A percentile compares a stretch with the other conserved stretches of the same genome.
Conservation (phyloP, 2,888 invertebrate species). For the Sinodicranocentrus sp. region DNA sequence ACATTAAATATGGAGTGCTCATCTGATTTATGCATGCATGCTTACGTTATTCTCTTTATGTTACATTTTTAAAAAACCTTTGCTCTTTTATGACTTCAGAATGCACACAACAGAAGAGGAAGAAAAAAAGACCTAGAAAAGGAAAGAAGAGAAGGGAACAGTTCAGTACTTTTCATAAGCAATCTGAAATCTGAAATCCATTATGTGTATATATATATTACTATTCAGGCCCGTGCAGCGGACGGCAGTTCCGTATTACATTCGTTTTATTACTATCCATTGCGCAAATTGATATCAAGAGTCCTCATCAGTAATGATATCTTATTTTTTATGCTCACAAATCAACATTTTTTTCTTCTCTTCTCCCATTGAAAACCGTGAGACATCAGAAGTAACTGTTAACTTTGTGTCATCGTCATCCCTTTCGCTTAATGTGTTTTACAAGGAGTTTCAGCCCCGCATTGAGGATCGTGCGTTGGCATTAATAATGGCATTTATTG, state of each 20-base stretch:
- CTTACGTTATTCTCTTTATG: no score
- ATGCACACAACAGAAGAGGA: no score
- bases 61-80: not conserved
- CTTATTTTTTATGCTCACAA: slow-evolving; percentile 30
- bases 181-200: no score
- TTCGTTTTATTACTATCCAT: slow-evolving; percentile 31
- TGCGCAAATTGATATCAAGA: slow-evolving; percentile 21
- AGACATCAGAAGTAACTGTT: slow-evolving; percentile 61
- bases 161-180: slow-evolving; percentile 14
- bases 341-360: slow-evolving; percentile 29
- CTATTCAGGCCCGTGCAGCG: slow-evolving; percentile 3
- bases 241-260: slow-evolving; percentile 47
- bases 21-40: slow-evolving; percentile 1
- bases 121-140: slow-evolving; percentile 9
- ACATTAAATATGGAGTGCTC: slow-evolving; percentile 1
- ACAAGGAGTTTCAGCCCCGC: no score
- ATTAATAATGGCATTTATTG: not conserved
- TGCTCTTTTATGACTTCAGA: no score
- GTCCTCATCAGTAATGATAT: slow-evolving; percentile 21
- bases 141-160: slow-evolving; percentile 36
- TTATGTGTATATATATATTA: no score
- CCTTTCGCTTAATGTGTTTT: slow-evolving; percentile 47
- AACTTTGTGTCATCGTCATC: slow-evolving; percentile 38
- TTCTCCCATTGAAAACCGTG: slow-evolving; percentile 40
- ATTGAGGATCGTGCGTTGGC: not conserved